Evolutionary conservation across 2,797 vertebrate genomes (phyloP), one percentile per base, ranked within the genome.

Genomic region (Carapus acus): DNA sequence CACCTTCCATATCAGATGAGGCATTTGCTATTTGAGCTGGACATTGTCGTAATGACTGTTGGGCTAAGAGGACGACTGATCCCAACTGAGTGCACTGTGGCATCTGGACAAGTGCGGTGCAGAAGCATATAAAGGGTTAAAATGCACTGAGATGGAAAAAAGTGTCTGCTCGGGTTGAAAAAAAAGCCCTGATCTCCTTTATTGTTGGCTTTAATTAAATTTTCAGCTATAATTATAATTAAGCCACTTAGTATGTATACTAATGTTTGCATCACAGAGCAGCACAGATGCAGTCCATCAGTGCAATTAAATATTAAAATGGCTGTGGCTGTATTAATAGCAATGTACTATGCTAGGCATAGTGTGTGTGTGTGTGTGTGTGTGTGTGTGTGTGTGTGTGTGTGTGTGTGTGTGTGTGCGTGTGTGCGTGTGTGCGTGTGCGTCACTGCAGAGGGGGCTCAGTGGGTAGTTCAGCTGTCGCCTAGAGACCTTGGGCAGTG

Each of bases 201-300:
- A 82, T 81, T 83, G 80, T 84, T 78, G 77, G 67, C 58, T 77
- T 83, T 83, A 85, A 87, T 87, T 79, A 78, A 78, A 85, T 87
- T 85, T 87, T 87, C 83, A 82, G 77, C 77, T 81, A 77, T 85
- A 83, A 85, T 87, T 87, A 83, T 83, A 85, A 87, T 87, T 87
- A 83, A 83, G 82, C 77, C 83, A 83, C 82, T 85, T 85, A 87
- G 83, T 85, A 84, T 72, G 81, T 87, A 82, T 85, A 82, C 85
- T 85, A 84, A 85, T 83, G 83, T 87, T 85, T 87, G 85, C 85
- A 83, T 87, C 83, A 83, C 76, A 36, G 83, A 87, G 83, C 84
- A 86, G 82, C 80, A 82, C 84, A 86, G 84, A 86, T 86, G 84
- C 81, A 83, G 83, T 82, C 83, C 85, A 87, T 87, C 83, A 85